Evolutionary conservation across 1,140 invertebrate species (phyloP).

Genomic region (Homarus americanus): DNA sequence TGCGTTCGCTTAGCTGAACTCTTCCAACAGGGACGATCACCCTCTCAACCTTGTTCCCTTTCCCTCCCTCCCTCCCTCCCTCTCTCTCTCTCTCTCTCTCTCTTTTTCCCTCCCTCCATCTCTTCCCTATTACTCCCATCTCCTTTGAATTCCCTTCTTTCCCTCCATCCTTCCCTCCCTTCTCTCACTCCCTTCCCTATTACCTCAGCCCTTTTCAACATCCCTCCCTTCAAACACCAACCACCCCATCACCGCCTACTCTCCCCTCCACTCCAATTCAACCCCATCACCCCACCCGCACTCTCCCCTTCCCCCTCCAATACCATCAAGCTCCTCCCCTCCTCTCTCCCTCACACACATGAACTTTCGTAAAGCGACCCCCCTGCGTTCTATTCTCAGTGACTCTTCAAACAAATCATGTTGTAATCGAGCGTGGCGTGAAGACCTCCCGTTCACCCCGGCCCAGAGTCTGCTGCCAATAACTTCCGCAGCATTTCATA

Average conservation of each 20-base stretch:
- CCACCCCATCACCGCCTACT: not conserved
- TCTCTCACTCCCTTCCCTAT: not conserved
- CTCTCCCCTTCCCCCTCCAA: not conserved
- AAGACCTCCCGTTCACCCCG: not conserved
- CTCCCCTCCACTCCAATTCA: not conserved
- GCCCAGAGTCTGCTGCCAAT: slow-evolving; percentile 22
- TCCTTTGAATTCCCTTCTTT: not conserved
- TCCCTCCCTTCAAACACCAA: too few relatives aligned
- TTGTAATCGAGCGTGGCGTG: slow-evolving; percentile 36
- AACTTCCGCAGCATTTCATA: slow-evolving; percentile 58
- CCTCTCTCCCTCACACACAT: slow-evolving; percentile 14
- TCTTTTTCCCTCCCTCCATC: slow-evolving; percentile 10
- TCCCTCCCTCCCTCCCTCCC: not conserved
- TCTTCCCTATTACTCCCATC: not conserved
- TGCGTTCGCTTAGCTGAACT: slow-evolving; percentile 22
- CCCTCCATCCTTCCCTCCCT: not conserved
- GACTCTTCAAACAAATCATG: slow-evolving; percentile 38
- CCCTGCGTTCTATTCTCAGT: slow-evolving; percentile 27
- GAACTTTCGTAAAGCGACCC: slow-evolving; percentile 34
- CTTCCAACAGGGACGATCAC: not conserved
- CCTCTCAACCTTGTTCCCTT: not conserved
- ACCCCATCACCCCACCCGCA: not conserved
- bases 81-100: slow-evolving; percentile 13
- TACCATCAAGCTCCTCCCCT: slow-evolving; percentile 17
- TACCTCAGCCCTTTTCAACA: not conserved